These are phyloP conservation scores for Chelonoidis abingdonii DNA, from an alignment of 2,113 vertebrate species.

Conservation along the genomic window DNA sequence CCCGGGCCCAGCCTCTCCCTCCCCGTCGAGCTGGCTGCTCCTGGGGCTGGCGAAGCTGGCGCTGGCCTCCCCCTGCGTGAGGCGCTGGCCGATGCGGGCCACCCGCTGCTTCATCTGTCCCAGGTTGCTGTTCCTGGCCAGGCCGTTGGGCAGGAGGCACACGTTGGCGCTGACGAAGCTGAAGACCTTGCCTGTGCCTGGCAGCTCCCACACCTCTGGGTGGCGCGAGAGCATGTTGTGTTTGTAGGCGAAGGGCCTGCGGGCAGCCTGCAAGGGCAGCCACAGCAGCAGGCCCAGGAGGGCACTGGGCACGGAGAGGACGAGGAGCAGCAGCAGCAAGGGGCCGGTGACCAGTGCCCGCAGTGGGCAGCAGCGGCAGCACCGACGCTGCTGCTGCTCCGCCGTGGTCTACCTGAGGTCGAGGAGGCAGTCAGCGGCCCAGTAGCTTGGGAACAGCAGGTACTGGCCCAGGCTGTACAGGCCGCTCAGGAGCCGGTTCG, in stretches of 20 bases:
- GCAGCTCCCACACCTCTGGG: constrained; percentile 22
- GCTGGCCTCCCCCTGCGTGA: constrained; percentile 50
- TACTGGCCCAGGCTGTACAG: constrained; percentile 76
- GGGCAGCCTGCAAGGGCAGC: constrained; percentile 82
- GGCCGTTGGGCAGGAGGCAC: constrained; percentile 86
- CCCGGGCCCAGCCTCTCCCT: constrained; percentile 12
- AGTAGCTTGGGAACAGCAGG: constrained; percentile 86
- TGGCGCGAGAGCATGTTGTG: background rate
- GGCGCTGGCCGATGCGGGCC: constrained; percentile 50
- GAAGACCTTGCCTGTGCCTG: constrained; percentile 65
- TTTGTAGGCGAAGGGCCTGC: constrained; percentile 85
- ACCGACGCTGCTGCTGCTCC: constrained; percentile 20
- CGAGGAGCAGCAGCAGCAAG: constrained; percentile 71
- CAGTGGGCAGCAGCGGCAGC: constrained; percentile 67
- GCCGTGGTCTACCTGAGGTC: constrained; percentile 78
- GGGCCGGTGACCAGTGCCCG: constrained; percentile 57
- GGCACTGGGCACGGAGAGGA: constrained; percentile 73
- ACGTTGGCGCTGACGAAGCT: constrained; percentile 85
- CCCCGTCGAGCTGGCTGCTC: background rate
- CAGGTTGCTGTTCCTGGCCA: constrained; percentile 90
- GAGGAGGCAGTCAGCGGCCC: constrained; percentile 83
- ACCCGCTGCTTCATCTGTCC: constrained; percentile 77
- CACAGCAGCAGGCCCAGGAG: constrained; percentile 84
- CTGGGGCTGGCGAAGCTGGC: background rate
- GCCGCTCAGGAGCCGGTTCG: constrained; percentile 66